Conservation (phyloP, 2,113 vertebrate species). For the Ammospiza caudacuta region DNA sequence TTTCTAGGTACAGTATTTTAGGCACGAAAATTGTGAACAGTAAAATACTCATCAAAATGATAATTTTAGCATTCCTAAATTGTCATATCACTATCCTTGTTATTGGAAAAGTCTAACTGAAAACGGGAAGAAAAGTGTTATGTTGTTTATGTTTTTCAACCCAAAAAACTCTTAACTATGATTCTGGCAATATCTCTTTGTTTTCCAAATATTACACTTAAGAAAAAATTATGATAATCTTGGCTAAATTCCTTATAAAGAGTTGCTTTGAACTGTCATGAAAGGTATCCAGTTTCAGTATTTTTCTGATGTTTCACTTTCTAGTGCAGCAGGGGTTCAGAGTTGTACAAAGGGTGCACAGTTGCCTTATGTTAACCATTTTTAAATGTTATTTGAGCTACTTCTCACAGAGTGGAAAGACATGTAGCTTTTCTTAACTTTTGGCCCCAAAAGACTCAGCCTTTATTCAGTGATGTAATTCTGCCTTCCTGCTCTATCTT, state of each 20-base stretch:
- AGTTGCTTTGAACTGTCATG: not conserved
- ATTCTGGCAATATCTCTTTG: not conserved
- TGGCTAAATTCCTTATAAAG: not conserved
- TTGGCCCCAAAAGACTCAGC: not conserved
- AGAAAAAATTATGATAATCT: not conserved
- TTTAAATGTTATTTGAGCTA: not conserved
- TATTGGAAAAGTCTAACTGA: constrained; percentile 51
- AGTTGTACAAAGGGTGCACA: not conserved
- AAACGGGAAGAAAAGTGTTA: constrained; percentile 4
- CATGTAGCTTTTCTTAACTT: not conserved
- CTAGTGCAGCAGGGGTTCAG: not conserved
- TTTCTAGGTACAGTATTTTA: constrained; percentile 41
- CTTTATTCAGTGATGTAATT: not conserved
- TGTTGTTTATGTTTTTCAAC: not conserved
- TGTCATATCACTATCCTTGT: constrained; percentile 39
- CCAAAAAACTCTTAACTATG: not conserved
- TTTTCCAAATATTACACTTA: constrained; percentile 1
- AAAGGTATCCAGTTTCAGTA: not conserved
- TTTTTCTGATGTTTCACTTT: not conserved
- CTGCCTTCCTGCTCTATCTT: not conserved
- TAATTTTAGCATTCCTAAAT: constrained; percentile 70
- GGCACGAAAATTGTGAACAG: constrained; percentile 56
- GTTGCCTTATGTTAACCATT: not conserved
- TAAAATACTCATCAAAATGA: constrained; percentile 58
- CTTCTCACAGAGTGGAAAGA: not conserved